Conservation (phyloP, 2,888 invertebrate species). For the Brenthis hecate region DNA sequence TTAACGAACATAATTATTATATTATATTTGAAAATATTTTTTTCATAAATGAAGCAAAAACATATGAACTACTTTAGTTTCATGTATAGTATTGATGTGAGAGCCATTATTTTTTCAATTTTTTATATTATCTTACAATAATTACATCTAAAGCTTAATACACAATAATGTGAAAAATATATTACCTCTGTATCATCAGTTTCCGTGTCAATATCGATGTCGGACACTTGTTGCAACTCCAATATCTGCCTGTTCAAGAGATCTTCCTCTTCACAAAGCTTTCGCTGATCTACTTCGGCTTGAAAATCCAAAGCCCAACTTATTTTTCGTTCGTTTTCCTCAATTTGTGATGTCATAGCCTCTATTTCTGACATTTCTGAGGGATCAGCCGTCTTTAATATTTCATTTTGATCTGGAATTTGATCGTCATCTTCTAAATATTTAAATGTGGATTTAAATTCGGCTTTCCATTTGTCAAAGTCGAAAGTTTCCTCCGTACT, state of each 20-base stretch:
- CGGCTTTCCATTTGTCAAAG: constrained; percentile 74
- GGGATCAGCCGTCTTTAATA: constrained; percentile 70
- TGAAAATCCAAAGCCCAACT: constrained; percentile 84
- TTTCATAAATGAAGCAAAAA: neutral
- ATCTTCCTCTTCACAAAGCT: constrained; percentile 89
- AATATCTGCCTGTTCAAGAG: constrained; percentile 88
- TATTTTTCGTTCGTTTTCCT: constrained; percentile 80
- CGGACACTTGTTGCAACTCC: constrained; percentile 87
- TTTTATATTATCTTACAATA: too few species aligned
- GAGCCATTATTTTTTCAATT: too few species aligned
- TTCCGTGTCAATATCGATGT: constrained; percentile 90
- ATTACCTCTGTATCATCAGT: constrained; percentile 88
- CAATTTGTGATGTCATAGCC: constrained; percentile 78
- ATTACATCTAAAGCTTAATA: too few species aligned
- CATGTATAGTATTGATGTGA: too few species aligned
- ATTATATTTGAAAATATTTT: too few species aligned
- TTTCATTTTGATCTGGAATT: constrained; percentile 67
- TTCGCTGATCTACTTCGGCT: constrained; percentile 88
- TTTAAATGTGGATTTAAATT: constrained; percentile 70
- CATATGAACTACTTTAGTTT: too few species aligned
- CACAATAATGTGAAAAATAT: neutral
- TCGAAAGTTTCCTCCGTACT: constrained; percentile 71
- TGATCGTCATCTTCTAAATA: constrained; percentile 74
- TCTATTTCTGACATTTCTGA: constrained; percentile 79
- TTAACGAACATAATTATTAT: too few species aligned